Evolutionary conservation across 2,113 vertebrate genomes (phyloP), one percentile per base, ranked within the genome.

Genomic region (Dipodomys spectabilis): DNA sequence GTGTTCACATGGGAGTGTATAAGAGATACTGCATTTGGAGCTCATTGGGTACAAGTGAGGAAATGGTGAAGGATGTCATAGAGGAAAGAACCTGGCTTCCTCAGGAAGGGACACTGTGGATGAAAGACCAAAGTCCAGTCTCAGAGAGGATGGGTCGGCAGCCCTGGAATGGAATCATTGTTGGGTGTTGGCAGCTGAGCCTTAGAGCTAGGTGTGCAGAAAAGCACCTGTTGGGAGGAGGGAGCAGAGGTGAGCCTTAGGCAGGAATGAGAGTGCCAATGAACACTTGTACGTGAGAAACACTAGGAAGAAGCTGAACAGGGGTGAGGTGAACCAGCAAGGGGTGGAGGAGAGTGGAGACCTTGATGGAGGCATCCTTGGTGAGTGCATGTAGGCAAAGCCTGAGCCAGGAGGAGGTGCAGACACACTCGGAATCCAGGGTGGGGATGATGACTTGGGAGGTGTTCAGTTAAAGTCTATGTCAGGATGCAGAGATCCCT

Each of bases 51-150:
- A 2, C 7, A 22, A n/a, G 1, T 69, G 25, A 28, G 27, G 49
- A 32, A 44, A 30, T 16, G 57, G 84, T 20, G 18, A 19, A 85
- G 60, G 44, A 49, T 2, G 1, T 18, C 0, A 2, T 1, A 4
- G 44, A 64, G 73, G 28, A 22, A 39, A 45, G 65, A 27, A 2
- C 44, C 3, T 23, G 32, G 27, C 11, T 32, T 28, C 11, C 57
- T 32, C 2, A 23, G 57, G 25, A 27, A 74, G 2, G 23, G 32
- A 7, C 60, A 23, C 10, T 27, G 13, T 19, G 28, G 30, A 60
- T 0, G 8, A 11, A 5, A 0, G 3, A 10, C n/a, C 16, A 4
- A 30, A 2, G 15, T 15, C 18, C 0, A 1, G 35, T 27, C 16
- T 49, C 9, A 65, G 53, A 22, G 9, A 64, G 39, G 32, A 60